Percentiles rank a stretch among this genome's conserved stretches.
phyloP scores from a whole-genome alignment of 2,888 invertebrate species.

The Aphodius granarius region DNA sequence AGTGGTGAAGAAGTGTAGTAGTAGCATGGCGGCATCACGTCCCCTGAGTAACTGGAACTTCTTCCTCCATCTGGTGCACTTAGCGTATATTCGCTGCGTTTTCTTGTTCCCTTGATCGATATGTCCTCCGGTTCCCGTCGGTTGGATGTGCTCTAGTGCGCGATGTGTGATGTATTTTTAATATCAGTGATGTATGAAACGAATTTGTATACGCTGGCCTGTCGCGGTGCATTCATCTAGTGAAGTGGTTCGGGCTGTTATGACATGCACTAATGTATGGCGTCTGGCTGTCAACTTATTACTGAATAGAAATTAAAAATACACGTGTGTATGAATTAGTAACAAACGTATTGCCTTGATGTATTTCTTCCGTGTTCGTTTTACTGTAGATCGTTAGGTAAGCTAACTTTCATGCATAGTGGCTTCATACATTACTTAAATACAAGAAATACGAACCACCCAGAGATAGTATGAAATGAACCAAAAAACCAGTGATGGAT shows the following conservation, averaged over 20 bases:
- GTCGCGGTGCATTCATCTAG: background rate
- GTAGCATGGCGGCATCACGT: background rate
- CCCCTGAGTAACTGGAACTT: background rate
- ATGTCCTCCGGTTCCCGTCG: background rate
- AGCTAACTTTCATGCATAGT: no score
- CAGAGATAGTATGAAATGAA: no score
- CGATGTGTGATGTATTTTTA: background rate
- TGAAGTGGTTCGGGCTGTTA: background rate
- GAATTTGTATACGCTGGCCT: background rate
- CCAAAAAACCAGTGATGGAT: no score
- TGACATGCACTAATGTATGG: background rate
- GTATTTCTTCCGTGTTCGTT: no score
- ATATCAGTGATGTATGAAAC: background rate
- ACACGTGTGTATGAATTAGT: background rate
- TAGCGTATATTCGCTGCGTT: background rate
- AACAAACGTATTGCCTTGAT: no score
- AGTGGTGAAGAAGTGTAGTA: background rate
- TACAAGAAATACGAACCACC: no score
- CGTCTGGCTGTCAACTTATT: background rate
- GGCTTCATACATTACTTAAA: no score
- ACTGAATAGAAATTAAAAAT: background rate
- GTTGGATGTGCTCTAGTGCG: background rate
- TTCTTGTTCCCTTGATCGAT: background rate
- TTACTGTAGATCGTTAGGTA: no score
- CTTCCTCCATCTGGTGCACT: background rate